Evolutionary conservation across 2,797 vertebrate genomes (phyloP), one percentile per base, ranked within the genome.

Genomic region (Melanotaenia boesemani): DNA sequence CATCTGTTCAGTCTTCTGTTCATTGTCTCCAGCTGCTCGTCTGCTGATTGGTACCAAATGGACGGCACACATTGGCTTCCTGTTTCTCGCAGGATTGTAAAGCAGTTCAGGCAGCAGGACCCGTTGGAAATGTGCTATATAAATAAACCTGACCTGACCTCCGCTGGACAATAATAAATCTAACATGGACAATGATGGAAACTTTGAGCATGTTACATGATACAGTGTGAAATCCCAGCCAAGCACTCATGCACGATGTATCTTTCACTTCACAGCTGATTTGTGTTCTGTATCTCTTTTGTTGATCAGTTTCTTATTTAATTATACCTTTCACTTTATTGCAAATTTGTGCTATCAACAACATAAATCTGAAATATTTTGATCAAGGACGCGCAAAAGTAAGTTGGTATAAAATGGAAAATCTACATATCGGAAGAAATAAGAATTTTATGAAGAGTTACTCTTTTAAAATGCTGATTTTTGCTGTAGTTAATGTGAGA

Each of bases 111-210:
- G 30, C 30, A 30, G 5, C 30, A 30, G 30, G 30, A 30, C 30
- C 30, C 5, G 30, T 5, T 30, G 30, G 30, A 30, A 30, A 30
- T 30, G 30, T 30, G 30, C 5, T 26, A 26, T 26, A 26, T 26
- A 26, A 26, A 26, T 26, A 26, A 26, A 1, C 24, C 24, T 26
- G 24, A 26, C 24, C 24, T 30, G 30, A 30, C 30, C 30, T 3
- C 70, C 56, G 26, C 11, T 12, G 63, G 69, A 65, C 60, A 16
- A 60, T 84, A 78, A 86, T 83, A 79, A 85, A 76, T 83, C 55
- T 69, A 64, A 59, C 16, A 4, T n/a, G 7, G 82, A 79, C 74
- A 64, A 46, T 79, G 74, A 83, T 48, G 67, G 65, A 82, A 58
- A 68, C 64, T 69, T 56, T 4, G 44, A 70, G 67, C n/a, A 30